Conservation (phyloP, 2,888 invertebrate genomes). For the Theretra japonica region DNA sequence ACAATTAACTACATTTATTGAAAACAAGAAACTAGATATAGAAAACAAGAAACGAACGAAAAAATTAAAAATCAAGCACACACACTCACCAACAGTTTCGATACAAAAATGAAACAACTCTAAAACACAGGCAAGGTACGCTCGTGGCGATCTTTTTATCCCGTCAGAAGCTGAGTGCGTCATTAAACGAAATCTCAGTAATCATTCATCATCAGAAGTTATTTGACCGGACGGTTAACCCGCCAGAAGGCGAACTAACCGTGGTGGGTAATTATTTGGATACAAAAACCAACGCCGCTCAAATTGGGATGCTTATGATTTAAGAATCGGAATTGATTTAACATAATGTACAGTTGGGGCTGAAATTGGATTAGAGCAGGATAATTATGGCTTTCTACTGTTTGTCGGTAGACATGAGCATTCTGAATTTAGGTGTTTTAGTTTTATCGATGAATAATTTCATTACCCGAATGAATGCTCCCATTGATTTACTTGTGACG, state of each 20-base stretch:
- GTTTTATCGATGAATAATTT: no score
- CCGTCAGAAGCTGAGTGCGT: conserved; percentile 70
- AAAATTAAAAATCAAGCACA: not conserved
- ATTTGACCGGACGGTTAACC: conserved; percentile 74
- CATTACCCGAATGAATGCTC: no score
- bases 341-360: conserved; percentile 39
- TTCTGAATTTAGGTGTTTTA: not conserved
- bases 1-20: no score
- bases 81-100: not conserved
- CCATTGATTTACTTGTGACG: no score
- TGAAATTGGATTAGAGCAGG: not conserved
- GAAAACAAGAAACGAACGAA: not conserved
- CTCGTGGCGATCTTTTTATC: conserved; percentile 51
- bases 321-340: conserved; percentile 46
- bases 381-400: not conserved
- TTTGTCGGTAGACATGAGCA: not conserved
- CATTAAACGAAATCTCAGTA: conserved; percentile 80
- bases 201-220: conserved; percentile 81
- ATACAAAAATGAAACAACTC: conserved; percentile 7
- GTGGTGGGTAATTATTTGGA: conserved; percentile 60
- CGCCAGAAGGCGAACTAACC: conserved; percentile 66
- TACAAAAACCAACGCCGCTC: conserved; percentile 53
- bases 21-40: no score
- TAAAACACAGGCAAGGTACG: conserved; percentile 11
- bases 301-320: conserved; percentile 57